Evolutionary conservation across 2,888 invertebrate genomes (phyloP).

Genomic region (Tineola bisselliella): DNA sequence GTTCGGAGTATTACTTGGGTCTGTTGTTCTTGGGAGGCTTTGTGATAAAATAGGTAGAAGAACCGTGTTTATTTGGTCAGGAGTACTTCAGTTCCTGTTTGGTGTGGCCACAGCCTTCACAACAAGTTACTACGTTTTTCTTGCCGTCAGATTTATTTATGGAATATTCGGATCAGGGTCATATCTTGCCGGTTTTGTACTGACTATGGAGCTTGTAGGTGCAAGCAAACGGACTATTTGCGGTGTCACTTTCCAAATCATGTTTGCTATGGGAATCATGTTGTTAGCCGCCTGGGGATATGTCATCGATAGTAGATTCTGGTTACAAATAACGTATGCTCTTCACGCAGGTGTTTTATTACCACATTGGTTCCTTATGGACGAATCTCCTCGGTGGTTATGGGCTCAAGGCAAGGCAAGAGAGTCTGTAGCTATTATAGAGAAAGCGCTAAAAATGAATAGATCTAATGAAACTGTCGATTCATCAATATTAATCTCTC

Average conservation of each 20-base stretch:
- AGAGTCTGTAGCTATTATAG: constrained; percentile 79
- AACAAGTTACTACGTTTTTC: constrained; percentile 76
- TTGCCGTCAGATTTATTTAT: constrained; percentile 74
- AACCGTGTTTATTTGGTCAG: constrained; percentile 80
- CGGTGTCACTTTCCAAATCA: constrained; percentile 82
- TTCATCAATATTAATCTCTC: constrained; percentile 71
- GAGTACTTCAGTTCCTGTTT: constrained; percentile 74
- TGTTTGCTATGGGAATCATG: constrained; percentile 84
- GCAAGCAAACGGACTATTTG: constrained; percentile 81
- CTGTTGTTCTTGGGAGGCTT: constrained; percentile 78
- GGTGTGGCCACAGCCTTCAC: constrained; percentile 80
- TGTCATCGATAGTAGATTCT: constrained; percentile 75
- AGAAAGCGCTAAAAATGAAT: constrained; percentile 78
- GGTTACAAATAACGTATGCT: constrained; percentile 81
- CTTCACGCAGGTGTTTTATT: constrained; percentile 76
- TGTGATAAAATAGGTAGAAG: constrained; percentile 86
- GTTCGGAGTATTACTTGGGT: constrained; percentile 85
- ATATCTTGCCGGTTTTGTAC: constrained; percentile 73
- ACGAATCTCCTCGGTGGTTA: constrained; percentile 89
- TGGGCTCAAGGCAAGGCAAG: constrained; percentile 82
- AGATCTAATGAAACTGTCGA: constrained; percentile 71
- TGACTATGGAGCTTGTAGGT: constrained; percentile 86
- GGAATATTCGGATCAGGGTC: constrained; percentile 86
- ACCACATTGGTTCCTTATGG: constrained; percentile 85
- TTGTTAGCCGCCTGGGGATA: constrained; percentile 85